A percentile compares a stretch with the other conserved stretches of the same genome.
Conservation (phyloP, 2,888 invertebrate species). For the Eupithecia subumbrata region DNA sequence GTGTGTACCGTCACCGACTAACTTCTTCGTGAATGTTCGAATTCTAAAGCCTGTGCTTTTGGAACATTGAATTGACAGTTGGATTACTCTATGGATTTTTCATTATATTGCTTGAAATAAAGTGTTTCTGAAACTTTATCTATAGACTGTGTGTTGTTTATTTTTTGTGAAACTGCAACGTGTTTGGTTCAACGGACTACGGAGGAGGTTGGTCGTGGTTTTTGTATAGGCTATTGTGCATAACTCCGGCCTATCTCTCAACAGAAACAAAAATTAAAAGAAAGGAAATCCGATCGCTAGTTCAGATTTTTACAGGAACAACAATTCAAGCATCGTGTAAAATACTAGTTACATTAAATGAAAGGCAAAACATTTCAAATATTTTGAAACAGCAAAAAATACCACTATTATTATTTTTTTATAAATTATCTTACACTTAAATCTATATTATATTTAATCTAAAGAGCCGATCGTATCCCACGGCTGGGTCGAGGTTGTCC, state of each 20-base stretch:
- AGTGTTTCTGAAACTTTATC: constrained; percentile 58
- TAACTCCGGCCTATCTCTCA: constrained; percentile 62
- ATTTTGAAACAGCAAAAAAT: background rate
- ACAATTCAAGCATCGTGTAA: background rate
- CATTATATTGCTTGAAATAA: constrained; percentile 52
- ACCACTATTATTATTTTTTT: background rate
- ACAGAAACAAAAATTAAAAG: constrained; percentile 3
- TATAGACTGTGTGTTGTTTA: constrained; percentile 66
- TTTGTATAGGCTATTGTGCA: constrained; percentile 74
- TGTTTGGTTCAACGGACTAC: constrained; percentile 83
- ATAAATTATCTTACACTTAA: background rate
- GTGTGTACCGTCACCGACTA: constrained; percentile 61
- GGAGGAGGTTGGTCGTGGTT: constrained; percentile 79
- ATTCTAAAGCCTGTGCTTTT: constrained; percentile 68
- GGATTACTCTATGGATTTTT: constrained; percentile 51
- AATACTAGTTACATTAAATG: background rate
- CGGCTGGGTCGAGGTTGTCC: background rate
- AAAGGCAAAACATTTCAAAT: background rate
- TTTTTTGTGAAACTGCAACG: constrained; percentile 82
- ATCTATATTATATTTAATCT: background rate
- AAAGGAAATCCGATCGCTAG: background rate
- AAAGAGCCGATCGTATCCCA: background rate
- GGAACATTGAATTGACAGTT: constrained; percentile 55
- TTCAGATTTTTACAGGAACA: background rate
- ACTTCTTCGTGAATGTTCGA: constrained; percentile 77